Evolutionary conservation across 2,113 vertebrate genomes (phyloP).

Genomic region (Empidonax alnorum): DNA sequence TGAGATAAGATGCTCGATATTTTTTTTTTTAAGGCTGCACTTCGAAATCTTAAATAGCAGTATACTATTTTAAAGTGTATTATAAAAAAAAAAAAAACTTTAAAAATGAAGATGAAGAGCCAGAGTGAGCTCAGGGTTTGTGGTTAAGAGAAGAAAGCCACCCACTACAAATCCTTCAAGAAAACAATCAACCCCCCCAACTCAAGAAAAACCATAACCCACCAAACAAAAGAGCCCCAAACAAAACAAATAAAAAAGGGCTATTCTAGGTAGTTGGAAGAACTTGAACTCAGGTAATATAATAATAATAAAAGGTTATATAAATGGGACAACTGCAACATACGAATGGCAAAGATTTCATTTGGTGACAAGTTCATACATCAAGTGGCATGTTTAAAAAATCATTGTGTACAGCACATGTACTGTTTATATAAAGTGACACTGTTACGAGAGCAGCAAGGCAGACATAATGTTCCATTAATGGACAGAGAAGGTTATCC

Average conservation of each 20-base stretch:
- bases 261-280: background rate
- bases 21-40: background rate
- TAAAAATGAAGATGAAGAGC: background rate
- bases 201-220: no score
- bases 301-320: background rate
- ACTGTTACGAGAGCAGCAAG: background rate
- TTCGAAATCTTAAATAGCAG: background rate
- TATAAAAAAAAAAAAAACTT: background rate
- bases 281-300: background rate
- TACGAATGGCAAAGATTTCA: background rate
- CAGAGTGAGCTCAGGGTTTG: background rate
- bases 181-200: background rate
- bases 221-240: background rate
- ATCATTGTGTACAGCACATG: background rate
- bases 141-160: background rate
- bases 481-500: background rate
- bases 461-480: background rate
- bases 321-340: background rate
- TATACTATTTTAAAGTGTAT: background rate
- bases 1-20: background rate
- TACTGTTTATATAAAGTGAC: background rate
- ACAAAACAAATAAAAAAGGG: background rate
- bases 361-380: background rate
- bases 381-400: background rate
- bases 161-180: background rate